Evolutionary conservation across 1,140 invertebrate species (phyloP).

Genomic region (Hylaeus volcanicus): DNA sequence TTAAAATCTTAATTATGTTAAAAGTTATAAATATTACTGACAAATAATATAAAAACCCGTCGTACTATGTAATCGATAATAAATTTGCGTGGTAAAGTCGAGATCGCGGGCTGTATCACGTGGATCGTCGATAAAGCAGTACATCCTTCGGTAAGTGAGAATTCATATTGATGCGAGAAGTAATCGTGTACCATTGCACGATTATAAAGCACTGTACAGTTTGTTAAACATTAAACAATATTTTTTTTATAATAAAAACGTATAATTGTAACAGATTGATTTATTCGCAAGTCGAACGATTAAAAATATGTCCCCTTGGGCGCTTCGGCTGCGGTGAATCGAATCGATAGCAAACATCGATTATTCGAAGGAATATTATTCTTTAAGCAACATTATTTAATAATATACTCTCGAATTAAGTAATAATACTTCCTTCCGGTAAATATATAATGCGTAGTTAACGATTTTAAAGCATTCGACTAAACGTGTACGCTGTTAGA

Average conservation of each 20-base stretch:
- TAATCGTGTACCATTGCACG: neutral
- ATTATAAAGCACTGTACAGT: slow-evolving; percentile 14
- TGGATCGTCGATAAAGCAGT: slow-evolving; percentile 19
- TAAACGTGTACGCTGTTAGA: neutral
- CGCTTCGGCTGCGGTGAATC: too few relatives aligned
- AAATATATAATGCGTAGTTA: neutral
- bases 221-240: slow-evolving; percentile 4
- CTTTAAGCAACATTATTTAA: neutral
- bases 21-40: neutral
- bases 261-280: neutral
- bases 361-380: neutral
- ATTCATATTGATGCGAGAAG: neutral
- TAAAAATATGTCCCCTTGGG: too few relatives aligned
- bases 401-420: neutral
- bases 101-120: slow-evolving; percentile 3
- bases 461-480: neutral
- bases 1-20: neutral
- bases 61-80: neutral
- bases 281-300: neutral
- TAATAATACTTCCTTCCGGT: neutral
- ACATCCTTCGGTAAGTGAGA: slow-evolving; percentile 38
- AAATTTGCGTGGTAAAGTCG: neutral
- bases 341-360: neutral
- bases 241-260: slow-evolving; percentile 9
- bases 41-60: neutral